A percentile compares a stretch with the other conserved stretches of the same genome.
Conservation (phyloP, 1,140 invertebrate species). For the Magallana ariakensis region DNA sequence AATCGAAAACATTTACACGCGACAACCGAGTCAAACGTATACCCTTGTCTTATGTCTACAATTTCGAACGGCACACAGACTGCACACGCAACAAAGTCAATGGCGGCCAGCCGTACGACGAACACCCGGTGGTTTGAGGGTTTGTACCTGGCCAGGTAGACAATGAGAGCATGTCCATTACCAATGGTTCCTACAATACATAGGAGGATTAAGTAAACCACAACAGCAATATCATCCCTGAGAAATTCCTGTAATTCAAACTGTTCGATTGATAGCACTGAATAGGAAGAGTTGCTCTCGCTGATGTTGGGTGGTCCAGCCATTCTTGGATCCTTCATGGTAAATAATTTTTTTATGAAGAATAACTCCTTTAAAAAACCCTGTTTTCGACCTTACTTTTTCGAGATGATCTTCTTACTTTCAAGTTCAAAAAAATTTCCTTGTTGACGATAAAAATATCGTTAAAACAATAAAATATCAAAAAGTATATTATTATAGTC, state of each 20-base stretch:
- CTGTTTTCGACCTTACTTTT: no score
- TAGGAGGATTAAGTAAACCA: constrained; percentile 45
- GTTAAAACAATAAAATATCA: no score
- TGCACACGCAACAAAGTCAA: constrained; percentile 51
- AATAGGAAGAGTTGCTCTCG: neutral
- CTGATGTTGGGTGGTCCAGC: neutral
- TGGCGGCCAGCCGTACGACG: constrained; percentile 51
- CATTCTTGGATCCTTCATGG: neutral
- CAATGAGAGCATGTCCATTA: constrained; percentile 50
- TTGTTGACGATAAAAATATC: no score
- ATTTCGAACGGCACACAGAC: constrained; percentile 56
- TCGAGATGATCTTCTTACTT: no score
- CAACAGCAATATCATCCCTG: constrained; percentile 45
- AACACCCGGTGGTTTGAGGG: constrained; percentile 54
- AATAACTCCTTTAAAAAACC: no score
- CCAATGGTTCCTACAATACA: constrained; percentile 51
- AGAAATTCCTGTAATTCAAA: constrained; percentile 50
- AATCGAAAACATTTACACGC: constrained; percentile 53
- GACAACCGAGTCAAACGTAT: constrained; percentile 43
- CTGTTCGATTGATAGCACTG: constrained; percentile 26
- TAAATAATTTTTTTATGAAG: no score
- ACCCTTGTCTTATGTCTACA: constrained; percentile 53
- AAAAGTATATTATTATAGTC: no score
- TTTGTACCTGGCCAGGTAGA: constrained; percentile 53
- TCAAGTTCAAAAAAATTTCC: no score